Base-by-base conservation (phyloP, 2,797 vertebrate genomes). In the Tympanoctomys barrerae region DNA sequence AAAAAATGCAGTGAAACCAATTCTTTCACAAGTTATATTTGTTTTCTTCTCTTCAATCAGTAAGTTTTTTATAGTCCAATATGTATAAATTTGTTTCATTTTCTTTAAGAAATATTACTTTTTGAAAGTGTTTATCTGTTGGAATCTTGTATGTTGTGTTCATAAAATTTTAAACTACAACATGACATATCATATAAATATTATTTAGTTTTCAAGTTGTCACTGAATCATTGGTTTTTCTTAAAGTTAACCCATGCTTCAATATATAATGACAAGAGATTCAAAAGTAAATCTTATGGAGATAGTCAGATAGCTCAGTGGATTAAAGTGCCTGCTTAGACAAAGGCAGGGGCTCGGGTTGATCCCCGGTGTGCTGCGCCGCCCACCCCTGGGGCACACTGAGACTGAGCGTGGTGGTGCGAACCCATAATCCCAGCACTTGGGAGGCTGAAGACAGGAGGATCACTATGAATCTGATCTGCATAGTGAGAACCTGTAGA, bases 91-190 rank as follows among this genome's bases (percentile, higher is more conserved):
- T 64, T 26, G 42, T 81, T 62, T 9, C 19, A 81, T 42, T n/a
- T 71, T 93, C 42, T 70, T 68, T 83, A 89, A 59, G 10, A 62
- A 91, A 59, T 33, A 57, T 70, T 78, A 62, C 26, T 49, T 87
- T 82, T 86, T 39, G 33, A 91, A 1, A 21, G 6, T 12, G 93
- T 91, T 28, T 52, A 18, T 64, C 18, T 81, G 5, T 64, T 18
- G 7, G 14, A 0, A 64, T 0, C 4, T 3, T 39, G 11, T 80
- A 24, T 66, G 10, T 61, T 89, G 13, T 61, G 2, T 26, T 64
- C 83, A 90, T 87, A 75, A 90, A 81, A 78, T 73, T 57, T 84
- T 62, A 90, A 87, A 77, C 57, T 71, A 46, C 7, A 79, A 89
- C 71, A 19, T 84, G 6, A 8, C 59, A 61, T 61, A 21, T 2